These are phyloP conservation scores for Pachypanchax playfairii DNA, from an alignment of 2,113 vertebrate genomes.

Conservation along the genomic window DNA sequence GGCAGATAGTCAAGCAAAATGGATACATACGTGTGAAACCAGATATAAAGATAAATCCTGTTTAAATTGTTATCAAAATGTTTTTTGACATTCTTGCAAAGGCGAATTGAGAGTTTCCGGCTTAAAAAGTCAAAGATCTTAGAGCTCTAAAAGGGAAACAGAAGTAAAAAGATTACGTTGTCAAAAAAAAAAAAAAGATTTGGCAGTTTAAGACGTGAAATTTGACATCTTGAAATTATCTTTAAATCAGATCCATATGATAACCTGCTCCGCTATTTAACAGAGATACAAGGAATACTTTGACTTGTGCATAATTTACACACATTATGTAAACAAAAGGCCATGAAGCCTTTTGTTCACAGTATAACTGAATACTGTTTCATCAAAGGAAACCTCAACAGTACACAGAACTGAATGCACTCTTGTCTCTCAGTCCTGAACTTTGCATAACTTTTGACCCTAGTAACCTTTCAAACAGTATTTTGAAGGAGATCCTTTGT, in stretches of 20 bases:
- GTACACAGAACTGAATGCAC: constrained; percentile 3
- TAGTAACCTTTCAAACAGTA: constrained; percentile 22
- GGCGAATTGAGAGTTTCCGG: background rate
- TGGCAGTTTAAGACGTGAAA: no score
- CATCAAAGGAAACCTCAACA: background rate
- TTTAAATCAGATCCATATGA: background rate
- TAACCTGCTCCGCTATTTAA: no score
- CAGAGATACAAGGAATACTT: background rate
- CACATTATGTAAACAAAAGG: background rate
- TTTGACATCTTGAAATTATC: no score
- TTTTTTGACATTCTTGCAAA: constrained; percentile 12
- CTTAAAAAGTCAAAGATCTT: background rate
- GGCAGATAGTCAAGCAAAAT: constrained; percentile 4
- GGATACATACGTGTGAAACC: background rate
- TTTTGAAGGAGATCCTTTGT: constrained; percentile 23
- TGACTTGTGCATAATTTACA: background rate
- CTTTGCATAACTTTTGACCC: constrained; percentile 34
- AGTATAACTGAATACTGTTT: background rate
- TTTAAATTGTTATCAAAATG: background rate
- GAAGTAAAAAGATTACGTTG: no score
- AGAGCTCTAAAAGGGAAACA: background rate
- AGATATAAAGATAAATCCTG: constrained; percentile 1
- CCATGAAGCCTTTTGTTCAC: background rate
- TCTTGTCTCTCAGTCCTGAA: constrained; percentile 11
- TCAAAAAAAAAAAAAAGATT: no score